phyloP scores from a whole-genome alignment of 2,888 invertebrate species.

The Boloria euphrosyne region DNA sequence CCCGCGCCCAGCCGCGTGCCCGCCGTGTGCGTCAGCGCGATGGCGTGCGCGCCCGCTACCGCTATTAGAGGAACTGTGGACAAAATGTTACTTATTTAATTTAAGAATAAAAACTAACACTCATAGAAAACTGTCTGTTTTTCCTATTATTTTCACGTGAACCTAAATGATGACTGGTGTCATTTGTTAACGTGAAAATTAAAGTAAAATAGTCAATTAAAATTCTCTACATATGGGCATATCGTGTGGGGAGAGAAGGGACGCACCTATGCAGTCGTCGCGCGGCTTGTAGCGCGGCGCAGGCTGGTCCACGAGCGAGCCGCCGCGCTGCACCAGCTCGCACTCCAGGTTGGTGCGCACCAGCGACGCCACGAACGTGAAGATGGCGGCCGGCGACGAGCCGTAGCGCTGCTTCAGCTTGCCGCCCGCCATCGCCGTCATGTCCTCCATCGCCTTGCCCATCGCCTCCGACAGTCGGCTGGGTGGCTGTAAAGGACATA shows the following conservation, averaged over 20 bases:
- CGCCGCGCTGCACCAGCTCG: constrained; percentile 95
- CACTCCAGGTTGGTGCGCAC: constrained; percentile 96
- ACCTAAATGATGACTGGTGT: no score
- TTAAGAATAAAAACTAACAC: no score
- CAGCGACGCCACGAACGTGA: constrained; percentile 94
- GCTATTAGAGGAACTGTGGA: constrained; percentile 91
- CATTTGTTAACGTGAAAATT: no score
- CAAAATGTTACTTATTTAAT: no score
- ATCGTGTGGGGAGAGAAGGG: no score
- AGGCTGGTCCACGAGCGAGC: constrained; percentile 81
- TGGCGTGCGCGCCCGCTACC: constrained; percentile 92
- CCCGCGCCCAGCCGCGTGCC: constrained; percentile 56
- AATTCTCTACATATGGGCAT: no score
- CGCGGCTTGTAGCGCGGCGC: constrained; percentile 87
- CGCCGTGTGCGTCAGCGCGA: constrained; percentile 80
- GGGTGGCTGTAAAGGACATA: constrained; percentile 73
- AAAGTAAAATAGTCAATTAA: no score
- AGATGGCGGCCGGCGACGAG: constrained; percentile 82
- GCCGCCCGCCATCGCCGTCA: constrained; percentile 93
- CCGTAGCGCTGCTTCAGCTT: constrained; percentile 88
- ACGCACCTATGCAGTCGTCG: constrained; percentile 89
- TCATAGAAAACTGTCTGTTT: no score
- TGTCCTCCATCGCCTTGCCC: constrained; percentile 96
- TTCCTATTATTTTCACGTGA: no score
- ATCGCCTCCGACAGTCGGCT: constrained; percentile 92